Conservation (phyloP, 2,797 vertebrate genomes). For the Sebastes dallii region DNA sequence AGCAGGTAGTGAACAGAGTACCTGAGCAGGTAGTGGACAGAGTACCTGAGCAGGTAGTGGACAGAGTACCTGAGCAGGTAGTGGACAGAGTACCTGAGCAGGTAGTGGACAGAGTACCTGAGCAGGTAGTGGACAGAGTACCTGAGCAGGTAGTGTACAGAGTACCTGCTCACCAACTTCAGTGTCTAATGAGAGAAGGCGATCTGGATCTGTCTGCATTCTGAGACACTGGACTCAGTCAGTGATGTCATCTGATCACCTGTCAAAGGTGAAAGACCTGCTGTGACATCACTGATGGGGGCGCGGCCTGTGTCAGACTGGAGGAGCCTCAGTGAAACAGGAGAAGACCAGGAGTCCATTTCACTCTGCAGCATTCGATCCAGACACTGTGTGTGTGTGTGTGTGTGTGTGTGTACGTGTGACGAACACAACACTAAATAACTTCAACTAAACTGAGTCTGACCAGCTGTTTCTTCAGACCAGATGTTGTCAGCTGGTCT, state of each 20-base stretch:
- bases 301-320: neutral
- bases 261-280: slow-evolving; percentile 9
- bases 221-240: neutral
- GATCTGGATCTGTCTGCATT: neutral
- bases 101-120: neutral
- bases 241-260: neutral
- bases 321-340: neutral
- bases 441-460: too few relatives aligned
- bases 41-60: too few relatives aligned
- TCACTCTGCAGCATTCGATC: neutral
- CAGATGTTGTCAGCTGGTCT: neutral
- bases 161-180: neutral
- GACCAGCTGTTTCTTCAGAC: neutral
- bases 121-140: neutral
- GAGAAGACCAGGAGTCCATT: neutral
- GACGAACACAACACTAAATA: too few relatives aligned
- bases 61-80: too few relatives aligned
- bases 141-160: neutral
- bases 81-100: too few relatives aligned
- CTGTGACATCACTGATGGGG: neutral
- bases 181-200: neutral
- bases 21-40: neutral
- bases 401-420: neutral
- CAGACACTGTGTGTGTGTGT: neutral
- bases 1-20: neutral